Conservation (phyloP, 2,113 vertebrate genomes). For the Ranitomeya variabilis region DNA sequence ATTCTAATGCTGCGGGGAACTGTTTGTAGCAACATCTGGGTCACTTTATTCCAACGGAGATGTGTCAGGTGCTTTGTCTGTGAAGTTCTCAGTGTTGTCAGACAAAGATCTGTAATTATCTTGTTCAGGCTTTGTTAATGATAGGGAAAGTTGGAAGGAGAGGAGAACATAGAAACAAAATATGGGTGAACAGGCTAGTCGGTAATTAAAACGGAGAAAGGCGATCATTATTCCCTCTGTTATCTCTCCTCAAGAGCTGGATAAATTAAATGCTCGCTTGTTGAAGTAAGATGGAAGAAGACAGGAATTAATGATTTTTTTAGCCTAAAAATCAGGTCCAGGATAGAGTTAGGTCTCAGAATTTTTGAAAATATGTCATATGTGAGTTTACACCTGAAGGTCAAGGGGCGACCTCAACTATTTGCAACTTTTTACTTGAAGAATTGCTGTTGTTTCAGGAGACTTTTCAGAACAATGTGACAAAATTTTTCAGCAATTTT, state of each 20-base stretch:
- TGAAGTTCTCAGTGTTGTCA: slow-evolving; percentile 25
- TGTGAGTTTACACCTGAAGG: no score
- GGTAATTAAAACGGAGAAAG: slow-evolving; percentile 49
- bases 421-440: no score
- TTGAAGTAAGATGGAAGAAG: neutral
- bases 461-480: no score
- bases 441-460: no score
- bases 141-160: slow-evolving; percentile 44
- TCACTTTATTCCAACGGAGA: neutral
- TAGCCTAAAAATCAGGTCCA: no score
- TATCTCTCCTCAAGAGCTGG: slow-evolving; percentile 19
- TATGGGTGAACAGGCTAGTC: neutral
- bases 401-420: no score
- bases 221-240: slow-evolving; percentile 42
- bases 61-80: slow-evolving; percentile 24
- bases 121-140: slow-evolving; percentile 45
- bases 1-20: neutral
- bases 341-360: no score
- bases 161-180: slow-evolving; percentile 31
- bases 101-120: slow-evolving; percentile 46
- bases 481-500: no score
- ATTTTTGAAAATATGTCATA: no score
- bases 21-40: neutral
- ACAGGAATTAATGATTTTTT: neutral
- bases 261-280: slow-evolving; percentile 15